These are phyloP conservation scores for Gandaritis pyraliata DNA, from an alignment of 2,888 invertebrate genomes.

Conservation along the genomic window DNA sequence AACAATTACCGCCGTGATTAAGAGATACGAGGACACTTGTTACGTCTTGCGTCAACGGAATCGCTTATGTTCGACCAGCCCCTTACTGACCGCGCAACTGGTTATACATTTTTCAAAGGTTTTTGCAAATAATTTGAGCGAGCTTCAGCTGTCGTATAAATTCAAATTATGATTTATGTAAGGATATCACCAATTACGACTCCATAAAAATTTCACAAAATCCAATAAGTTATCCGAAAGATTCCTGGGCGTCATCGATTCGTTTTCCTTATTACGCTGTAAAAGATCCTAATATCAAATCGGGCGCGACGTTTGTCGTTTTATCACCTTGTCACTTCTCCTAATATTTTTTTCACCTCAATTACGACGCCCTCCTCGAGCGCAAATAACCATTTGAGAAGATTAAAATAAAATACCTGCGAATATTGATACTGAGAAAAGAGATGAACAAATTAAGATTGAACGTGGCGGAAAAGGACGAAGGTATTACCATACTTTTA, in stretches of 20 bases:
- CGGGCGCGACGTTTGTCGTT: constrained; percentile 75
- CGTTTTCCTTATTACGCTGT: constrained; percentile 68
- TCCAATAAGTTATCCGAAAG: constrained; percentile 61
- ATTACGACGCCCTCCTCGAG: constrained; percentile 69
- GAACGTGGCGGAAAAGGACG: constrained; percentile 43
- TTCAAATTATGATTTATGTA: constrained; percentile 20
- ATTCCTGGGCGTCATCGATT: constrained; percentile 53
- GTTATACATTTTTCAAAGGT: not conserved
- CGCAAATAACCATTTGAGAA: constrained; percentile 71
- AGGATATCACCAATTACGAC: constrained; percentile 23
- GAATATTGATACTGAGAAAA: constrained; percentile 65
- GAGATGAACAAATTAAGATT: constrained; percentile 48
- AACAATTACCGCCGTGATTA: constrained; percentile 84
- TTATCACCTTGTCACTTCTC: constrained; percentile 77
- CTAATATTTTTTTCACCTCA: constrained; percentile 73
- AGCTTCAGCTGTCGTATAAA: constrained; percentile 5
- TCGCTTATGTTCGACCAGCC: constrained; percentile 54
- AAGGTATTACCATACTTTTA: constrained; percentile 39
- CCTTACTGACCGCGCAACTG: constrained; percentile 26
- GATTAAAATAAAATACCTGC: constrained; percentile 70
- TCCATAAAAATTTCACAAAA: constrained; percentile 50
- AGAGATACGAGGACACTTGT: constrained; percentile 83
- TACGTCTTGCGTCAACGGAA: constrained; percentile 71
- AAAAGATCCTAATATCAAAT: constrained; percentile 75
- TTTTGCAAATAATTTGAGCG: too few species aligned